Percentiles rank a stretch among this genome's conserved stretches.
Conservation (phyloP, 2,113 vertebrate species). For the Lamprologus speciosus region DNA sequence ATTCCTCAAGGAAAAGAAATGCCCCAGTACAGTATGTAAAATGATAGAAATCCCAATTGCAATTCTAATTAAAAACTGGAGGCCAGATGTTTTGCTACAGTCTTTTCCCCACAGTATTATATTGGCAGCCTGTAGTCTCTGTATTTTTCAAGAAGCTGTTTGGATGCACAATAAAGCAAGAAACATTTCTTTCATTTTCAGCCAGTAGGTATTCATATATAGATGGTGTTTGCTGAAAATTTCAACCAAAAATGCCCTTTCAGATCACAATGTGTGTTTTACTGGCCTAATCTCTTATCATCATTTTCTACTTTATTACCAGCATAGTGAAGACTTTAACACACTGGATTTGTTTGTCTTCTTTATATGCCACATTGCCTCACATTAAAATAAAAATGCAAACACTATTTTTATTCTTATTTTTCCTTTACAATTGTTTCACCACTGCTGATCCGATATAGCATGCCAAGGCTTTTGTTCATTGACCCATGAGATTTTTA, state of each 20-base stretch:
- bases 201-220: constrained; percentile 58
- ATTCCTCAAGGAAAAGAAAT: constrained; percentile 47
- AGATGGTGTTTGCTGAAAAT: constrained; percentile 18
- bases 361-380: background rate
- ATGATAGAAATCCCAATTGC: constrained; percentile 63
- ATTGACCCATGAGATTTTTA: background rate
- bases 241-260: background rate
- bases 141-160: constrained; percentile 60
- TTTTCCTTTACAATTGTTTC: background rate
- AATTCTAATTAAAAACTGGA: constrained; percentile 71
- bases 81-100: constrained; percentile 72
- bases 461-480: background rate
- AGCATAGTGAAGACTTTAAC: background rate
- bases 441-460: background rate
- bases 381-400: background rate
- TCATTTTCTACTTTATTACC: background rate
- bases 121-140: constrained; percentile 59
- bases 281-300: background rate
- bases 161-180: constrained; percentile 71
- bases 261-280: background rate
- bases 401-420: background rate
- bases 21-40: constrained; percentile 33
- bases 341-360: background rate
- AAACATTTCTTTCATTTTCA: constrained; percentile 57
- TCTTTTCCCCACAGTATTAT: constrained; percentile 54